Base-by-base conservation (phyloP, 2,797 vertebrate genomes). In the Gymnoscopelus braueri region DNA sequence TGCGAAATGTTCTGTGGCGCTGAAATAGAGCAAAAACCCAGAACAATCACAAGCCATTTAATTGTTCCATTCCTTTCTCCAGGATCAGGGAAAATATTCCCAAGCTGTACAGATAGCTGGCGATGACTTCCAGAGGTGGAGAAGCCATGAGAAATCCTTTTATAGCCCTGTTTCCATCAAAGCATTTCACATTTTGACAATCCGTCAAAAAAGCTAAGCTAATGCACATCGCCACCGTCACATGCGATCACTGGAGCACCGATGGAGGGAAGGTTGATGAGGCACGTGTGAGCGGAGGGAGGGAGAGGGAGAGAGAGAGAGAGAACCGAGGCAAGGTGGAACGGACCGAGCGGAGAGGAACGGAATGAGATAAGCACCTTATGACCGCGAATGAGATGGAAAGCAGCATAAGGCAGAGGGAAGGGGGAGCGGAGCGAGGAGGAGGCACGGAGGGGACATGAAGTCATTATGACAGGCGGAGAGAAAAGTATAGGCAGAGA, bases 51-150 rank as follows among this genome's bases (percentile, higher is more conserved):
- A 86, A 77, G 83, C 84, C 82, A 89, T 90, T 81, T 44, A 85
- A 87, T 85, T 92, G 87, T 85, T 87, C 87, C 83, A 86, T 76
- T 91, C 83, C 78, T 89, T 77, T 83, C 79, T 63, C 78, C 80
- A 88, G 68, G 65, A 60, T 71, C 87, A 7, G 39, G 39, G 85
- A 82, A 87, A 87, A 88, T 74, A 68, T 59, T 76, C 79, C 77
- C 60, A 77, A 84, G 76, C 71, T 74, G 69, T 19, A 19, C 80
- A 83, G 65, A 24, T 61, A 84, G 86, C 72, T 60, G 72, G 69
- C 82, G 81, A 79, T 58, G 63, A 71, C 73, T 69, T 89, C 81
- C 84, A 87, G 76, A 76, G 79, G 80, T 44, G 87, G 83, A 84
- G 86, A 81, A 82, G 77, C 82, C 77, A 69, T 74, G 75, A 86